Evolutionary conservation across 2,888 invertebrate genomes (phyloP).

Genomic region (Orthonychiurus folsomi): DNA sequence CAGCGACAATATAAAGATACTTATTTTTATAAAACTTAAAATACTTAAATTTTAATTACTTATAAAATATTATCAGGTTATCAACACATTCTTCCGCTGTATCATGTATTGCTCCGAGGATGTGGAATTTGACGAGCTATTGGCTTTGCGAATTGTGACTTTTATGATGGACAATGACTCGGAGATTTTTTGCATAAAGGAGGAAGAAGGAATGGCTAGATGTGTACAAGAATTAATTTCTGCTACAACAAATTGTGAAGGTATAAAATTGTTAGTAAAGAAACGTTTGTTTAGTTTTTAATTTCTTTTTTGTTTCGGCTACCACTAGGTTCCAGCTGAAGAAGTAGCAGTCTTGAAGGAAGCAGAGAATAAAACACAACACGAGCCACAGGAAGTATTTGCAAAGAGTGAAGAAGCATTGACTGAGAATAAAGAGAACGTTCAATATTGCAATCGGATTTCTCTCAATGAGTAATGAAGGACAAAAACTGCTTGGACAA

Average conservation of each 20-base stretch:
- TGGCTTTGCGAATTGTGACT: slow-evolving; percentile 34
- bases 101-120: slow-evolving; percentile 25
- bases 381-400: slow-evolving; percentile 3
- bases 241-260: slow-evolving; percentile 32
- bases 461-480: slow-evolving; percentile 35
- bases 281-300: not conserved
- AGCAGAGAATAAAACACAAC: not conserved
- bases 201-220: slow-evolving; percentile 21
- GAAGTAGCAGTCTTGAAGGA: not conserved
- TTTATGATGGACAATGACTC: slow-evolving; percentile 36
- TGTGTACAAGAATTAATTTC: slow-evolving; percentile 27
- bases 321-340: slow-evolving; percentile 3
- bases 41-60: slow-evolving; percentile 3
- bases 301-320: slow-evolving; percentile 11
- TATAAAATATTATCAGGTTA: slow-evolving; percentile 21
- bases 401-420: not conserved
- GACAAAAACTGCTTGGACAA: slow-evolving; percentile 26
- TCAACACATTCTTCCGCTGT: slow-evolving; percentile 33
- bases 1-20: too few species aligned
- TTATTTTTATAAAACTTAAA: not conserved
- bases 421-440: slow-evolving; percentile 26
- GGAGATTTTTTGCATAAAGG: slow-evolving; percentile 29
- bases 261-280: slow-evolving; percentile 16
- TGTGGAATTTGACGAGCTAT: slow-evolving; percentile 32
- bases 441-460: slow-evolving; percentile 33